Evolutionary conservation across 2,797 vertebrate species (phyloP), one percentile per base, ranked within the genome.

Genomic region (Sebastes matsubarae): DNA sequence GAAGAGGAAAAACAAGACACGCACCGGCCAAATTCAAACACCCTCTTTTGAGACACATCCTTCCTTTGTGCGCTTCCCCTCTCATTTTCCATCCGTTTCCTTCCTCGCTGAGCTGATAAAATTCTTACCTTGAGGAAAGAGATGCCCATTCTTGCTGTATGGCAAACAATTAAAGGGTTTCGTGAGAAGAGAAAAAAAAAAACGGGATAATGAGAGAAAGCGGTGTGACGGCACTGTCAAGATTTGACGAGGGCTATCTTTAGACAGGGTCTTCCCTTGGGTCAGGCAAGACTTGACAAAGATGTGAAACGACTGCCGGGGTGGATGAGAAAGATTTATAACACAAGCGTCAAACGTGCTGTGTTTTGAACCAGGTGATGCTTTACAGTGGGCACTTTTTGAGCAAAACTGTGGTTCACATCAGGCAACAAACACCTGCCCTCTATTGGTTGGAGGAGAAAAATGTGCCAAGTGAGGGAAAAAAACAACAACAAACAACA

Each of bases 51-150:
- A 85, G 80, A 84, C 84, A 89, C 88, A 89, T 93, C 91, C 93
- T 93, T 92, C 86, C 82, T 87, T 80, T 82, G 68, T 81, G 79
- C 25, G 76, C 74, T 90, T 93, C 90, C 91, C 72, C 65, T 85
- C 71, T 83, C 68, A 8, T 80, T 89, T 91, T 86, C 86, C 63
- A 27, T 78, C 79, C n/a, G 29, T 77, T 90, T 92, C 87, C 89
- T 91, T 93, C 86, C 90, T 83, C 79, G 1, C 57, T 55, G 34
- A 65, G 75, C 75, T 70, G 83, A 91, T 80, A 64, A 71, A 79
- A 78, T 34, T 36, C 67, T 42, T 72, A 88, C 74, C 79, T 92
- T 80, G 60, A 86, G 87, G 73, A 91, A 80, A 86, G 71, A 84
- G 12, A 65, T 57, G 59, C 14, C 30, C 16, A 9, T 68, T 73